Conservation (phyloP, 2,797 vertebrate genomes). For the Xiphophorus birchmanni region DNA sequence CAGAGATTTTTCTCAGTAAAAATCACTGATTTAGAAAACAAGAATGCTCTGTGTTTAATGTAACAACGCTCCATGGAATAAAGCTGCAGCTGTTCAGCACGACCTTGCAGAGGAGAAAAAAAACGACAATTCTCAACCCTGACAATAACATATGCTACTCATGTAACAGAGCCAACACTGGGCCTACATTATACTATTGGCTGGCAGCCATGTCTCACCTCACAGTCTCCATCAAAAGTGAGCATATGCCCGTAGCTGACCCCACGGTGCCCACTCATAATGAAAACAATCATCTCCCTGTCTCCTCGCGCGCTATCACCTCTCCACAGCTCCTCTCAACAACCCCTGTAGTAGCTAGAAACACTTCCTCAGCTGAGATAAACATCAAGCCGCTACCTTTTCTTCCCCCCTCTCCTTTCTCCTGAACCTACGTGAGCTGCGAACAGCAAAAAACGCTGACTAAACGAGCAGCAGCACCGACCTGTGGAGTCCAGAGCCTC, state of each 20-base stretch:
- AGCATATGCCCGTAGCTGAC: conserved; percentile 57
- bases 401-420: not conserved
- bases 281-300: conserved; percentile 46
- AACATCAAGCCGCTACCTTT: conserved; percentile 21
- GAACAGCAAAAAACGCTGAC: conserved; percentile 33
- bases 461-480: conserved; percentile 62
- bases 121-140: conserved; percentile 12
- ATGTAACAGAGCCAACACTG: conserved; percentile 19
- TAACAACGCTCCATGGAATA: not conserved
- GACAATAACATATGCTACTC: conserved; percentile 41
- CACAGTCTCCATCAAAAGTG: conserved; percentile 60
- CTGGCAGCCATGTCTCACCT: conserved; percentile 64
- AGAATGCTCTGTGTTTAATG: conserved; percentile 15
- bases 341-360: conserved; percentile 25
- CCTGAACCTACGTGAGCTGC: conserved; percentile 37
- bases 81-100: conserved; percentile 26
- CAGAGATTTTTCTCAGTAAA: conserved; percentile 46
- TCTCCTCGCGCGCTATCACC: conserved; percentile 56
- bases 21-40: conserved; percentile 24
- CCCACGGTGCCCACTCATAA: conserved; percentile 36
- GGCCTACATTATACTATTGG: conserved; percentile 16
- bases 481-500: conserved; percentile 81
- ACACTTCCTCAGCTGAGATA: conserved; percentile 26
- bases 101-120: not conserved
- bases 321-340: conserved; percentile 23